Conservation (phyloP, 2,888 invertebrate genomes). For the Cremastobaeus sp. region DNA sequence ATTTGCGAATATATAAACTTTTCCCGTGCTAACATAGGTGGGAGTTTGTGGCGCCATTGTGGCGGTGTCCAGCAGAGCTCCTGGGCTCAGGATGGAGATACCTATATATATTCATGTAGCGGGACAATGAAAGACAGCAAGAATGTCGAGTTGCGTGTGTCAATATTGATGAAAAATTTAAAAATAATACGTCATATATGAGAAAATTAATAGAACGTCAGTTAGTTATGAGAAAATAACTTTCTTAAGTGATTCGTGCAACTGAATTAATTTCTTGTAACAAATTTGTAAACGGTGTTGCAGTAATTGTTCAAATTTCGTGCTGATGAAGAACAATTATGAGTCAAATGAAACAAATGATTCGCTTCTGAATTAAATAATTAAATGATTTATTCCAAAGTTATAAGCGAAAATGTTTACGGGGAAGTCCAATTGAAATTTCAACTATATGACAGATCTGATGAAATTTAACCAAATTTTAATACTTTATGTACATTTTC, state of each 20-base stretch:
- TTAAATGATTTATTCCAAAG: too few species aligned
- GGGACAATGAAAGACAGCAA: slow-evolving; percentile 50
- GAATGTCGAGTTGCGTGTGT: slow-evolving; percentile 29
- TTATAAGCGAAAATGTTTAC: too few species aligned
- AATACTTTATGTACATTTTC: too few species aligned
- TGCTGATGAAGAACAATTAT: too few species aligned
- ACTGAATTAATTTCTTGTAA: slow-evolving; percentile 27
- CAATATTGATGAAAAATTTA: slow-evolving; percentile 25
- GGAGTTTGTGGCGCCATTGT: slow-evolving; percentile 72
- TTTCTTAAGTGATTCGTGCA: slow-evolving; percentile 31
- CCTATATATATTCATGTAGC: slow-evolving; percentile 12
- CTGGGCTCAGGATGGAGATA: slow-evolving; percentile 53
- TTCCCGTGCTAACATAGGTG: slow-evolving; percentile 66
- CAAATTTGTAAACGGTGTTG: not conserved
- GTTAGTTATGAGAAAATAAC: slow-evolving; percentile 21
- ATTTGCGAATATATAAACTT: slow-evolving; percentile 51
- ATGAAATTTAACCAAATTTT: too few species aligned
- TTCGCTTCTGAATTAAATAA: too few species aligned
- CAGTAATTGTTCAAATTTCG: too few species aligned
- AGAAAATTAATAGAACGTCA: slow-evolving; percentile 26
- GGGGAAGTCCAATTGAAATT: too few species aligned
- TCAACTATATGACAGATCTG: too few species aligned
- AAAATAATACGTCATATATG: slow-evolving; percentile 21
- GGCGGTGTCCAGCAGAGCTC: slow-evolving; percentile 72
- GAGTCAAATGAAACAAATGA: too few species aligned